Conservation (phyloP, 1,140 invertebrate genomes). For the Drosophila pandora region DNA sequence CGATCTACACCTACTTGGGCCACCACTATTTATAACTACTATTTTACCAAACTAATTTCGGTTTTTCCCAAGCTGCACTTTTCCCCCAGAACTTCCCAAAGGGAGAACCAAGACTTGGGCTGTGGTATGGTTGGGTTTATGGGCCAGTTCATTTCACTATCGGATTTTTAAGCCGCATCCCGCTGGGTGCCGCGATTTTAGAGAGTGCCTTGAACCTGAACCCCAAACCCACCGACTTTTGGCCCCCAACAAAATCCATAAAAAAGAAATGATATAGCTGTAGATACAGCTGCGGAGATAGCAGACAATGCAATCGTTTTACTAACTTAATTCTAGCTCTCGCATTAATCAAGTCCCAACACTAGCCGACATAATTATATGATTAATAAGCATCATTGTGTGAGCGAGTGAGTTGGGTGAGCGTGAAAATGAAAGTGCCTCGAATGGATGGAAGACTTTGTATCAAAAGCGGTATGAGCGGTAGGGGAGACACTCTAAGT, state of each 20-base stretch:
- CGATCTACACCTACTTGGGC: not conserved
- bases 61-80: constrained; percentile 27
- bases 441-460: constrained; percentile 1
- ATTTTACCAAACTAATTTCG: constrained; percentile 21
- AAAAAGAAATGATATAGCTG: constrained; percentile 22
- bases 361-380: constrained; percentile 57
- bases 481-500: constrained; percentile 17
- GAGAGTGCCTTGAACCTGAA: constrained; percentile 2
- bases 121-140: not conserved
- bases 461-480: constrained; percentile 12
- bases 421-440: constrained; percentile 73
- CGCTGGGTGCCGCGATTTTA: constrained; percentile 20
- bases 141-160: constrained; percentile 38
- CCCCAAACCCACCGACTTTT: too few species aligned
- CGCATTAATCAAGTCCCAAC: constrained; percentile 54
- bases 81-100: constrained; percentile 28
- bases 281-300: not conserved
- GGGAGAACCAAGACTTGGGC: not conserved
- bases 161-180: constrained; percentile 35
- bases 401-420: constrained; percentile 39
- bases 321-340: constrained; percentile 72
- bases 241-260: constrained; percentile 7
- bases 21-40: constrained; percentile 10
- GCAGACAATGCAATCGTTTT: constrained; percentile 64
- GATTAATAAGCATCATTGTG: constrained; percentile 74